Evolutionary conservation across 2,797 vertebrate genomes (phyloP).

Genomic region (Enteromius paludinosus): DNA sequence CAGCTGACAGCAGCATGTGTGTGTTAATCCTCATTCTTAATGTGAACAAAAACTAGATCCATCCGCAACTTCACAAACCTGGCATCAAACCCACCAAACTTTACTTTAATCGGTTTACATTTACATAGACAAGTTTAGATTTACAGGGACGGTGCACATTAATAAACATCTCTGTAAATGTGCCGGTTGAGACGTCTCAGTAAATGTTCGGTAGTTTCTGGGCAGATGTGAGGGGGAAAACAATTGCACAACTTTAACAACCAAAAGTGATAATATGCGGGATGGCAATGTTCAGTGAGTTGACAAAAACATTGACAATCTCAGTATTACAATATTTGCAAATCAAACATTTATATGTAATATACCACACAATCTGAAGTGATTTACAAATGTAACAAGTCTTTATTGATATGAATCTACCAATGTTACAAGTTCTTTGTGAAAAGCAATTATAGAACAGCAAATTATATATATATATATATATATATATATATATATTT

Average conservation of each 20-base stretch:
- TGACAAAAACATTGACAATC: neutral
- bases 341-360: neutral
- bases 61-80: neutral
- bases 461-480: no score
- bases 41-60: slow-evolving; percentile 39
- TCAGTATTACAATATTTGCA: neutral
- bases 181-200: neutral
- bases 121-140: slow-evolving; percentile 17
- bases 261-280: neutral
- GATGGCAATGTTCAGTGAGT: neutral
- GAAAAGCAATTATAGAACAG: no score
- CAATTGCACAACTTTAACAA: neutral
- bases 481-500: no score
- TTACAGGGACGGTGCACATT: neutral
- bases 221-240: neutral
- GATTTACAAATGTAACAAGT: neutral
- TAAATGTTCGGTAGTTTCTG: neutral
- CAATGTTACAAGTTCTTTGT: no score
- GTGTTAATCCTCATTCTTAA: slow-evolving; percentile 32
- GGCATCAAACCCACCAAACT: slow-evolving; percentile 2
- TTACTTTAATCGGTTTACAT: slow-evolving; percentile 9
- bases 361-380: neutral
- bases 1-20: slow-evolving; percentile 35
- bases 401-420: no score
- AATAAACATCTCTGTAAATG: slow-evolving; percentile 7